Evolutionary conservation across 1,140 invertebrate species (phyloP).

Genomic region (Neomicropteryx cornuta): DNA sequence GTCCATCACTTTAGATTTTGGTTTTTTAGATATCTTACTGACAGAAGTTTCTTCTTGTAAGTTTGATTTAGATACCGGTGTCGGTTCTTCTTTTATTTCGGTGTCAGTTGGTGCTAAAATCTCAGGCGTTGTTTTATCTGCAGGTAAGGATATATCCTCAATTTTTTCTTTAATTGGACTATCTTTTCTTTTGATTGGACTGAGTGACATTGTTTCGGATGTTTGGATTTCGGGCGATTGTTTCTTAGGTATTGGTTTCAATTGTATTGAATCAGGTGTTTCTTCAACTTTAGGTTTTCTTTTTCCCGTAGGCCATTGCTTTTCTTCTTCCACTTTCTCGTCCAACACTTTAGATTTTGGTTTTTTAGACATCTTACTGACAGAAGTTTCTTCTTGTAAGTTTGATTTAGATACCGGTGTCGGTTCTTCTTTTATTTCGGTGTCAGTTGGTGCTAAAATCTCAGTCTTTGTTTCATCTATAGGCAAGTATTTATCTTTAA

Average conservation of each 20-base stretch:
- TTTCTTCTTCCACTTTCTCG: slow-evolving; percentile 30
- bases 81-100: slow-evolving; percentile 28
- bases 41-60: slow-evolving; percentile 13
- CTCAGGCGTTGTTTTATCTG: slow-evolving; percentile 25
- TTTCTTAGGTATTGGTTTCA: slow-evolving; percentile 39
- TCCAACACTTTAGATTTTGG: slow-evolving; percentile 23
- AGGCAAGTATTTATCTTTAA: slow-evolving; percentile 13
- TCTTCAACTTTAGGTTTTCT: slow-evolving; percentile 24
- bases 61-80: slow-evolving; percentile 26
- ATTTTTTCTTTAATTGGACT: slow-evolving; percentile 12
- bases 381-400: too few species aligned
- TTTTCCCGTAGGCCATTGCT: slow-evolving; percentile 33
- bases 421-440: too few species aligned
- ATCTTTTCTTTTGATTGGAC: slow-evolving; percentile 15
- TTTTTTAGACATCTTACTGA: too few species aligned
- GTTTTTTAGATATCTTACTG: slow-evolving; percentile 16
- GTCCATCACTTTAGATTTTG: slow-evolving; percentile 23
- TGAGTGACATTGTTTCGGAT: slow-evolving; percentile 17
- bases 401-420: too few species aligned
- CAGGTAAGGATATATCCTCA: slow-evolving; percentile 13
- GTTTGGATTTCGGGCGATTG: slow-evolving; percentile 21
- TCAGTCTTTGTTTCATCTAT: slow-evolving; percentile 12
- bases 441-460: slow-evolving; percentile 27
- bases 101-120: slow-evolving; percentile 11
- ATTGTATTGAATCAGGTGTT: slow-evolving; percentile 31